Conservation (phyloP, 2,797 vertebrate genomes). For the Arnoldichthys spilopterus region DNA sequence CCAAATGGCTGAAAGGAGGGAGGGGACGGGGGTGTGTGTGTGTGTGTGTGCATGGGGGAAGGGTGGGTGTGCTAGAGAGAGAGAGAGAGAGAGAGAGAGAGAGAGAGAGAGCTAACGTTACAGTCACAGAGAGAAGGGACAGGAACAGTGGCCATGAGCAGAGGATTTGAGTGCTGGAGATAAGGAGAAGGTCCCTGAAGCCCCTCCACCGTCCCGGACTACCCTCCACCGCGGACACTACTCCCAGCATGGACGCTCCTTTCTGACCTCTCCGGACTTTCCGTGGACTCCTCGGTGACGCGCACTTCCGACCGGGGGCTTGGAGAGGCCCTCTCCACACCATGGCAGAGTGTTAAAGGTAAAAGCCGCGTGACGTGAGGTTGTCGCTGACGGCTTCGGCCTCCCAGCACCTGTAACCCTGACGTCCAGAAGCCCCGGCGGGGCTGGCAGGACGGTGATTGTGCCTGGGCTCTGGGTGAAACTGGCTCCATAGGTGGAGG, state of each 20-base stretch:
- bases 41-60: slow-evolving; percentile 62
- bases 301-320: not conserved
- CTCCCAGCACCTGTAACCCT: slow-evolving; percentile 68
- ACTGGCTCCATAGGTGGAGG: too few relatives aligned
- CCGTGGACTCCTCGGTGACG: not conserved
- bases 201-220: too few relatives aligned
- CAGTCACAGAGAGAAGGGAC: slow-evolving; percentile 21
- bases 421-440: not conserved
- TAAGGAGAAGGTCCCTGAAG: too few relatives aligned
- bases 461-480: too few relatives aligned
- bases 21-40: slow-evolving; percentile 79
- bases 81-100: slow-evolving; percentile 63
- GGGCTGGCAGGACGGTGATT: too few relatives aligned
- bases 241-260: not conserved
- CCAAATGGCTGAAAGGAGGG: slow-evolving; percentile 93
- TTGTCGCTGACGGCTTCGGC: slow-evolving; percentile 70
- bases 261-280: not conserved
- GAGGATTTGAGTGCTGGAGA: slow-evolving; percentile 12
- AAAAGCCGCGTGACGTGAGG: slow-evolving; percentile 60
- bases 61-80: slow-evolving; percentile 61
- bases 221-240: too few relatives aligned
- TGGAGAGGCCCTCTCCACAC: slow-evolving; percentile 21
- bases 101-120: slow-evolving; percentile 58
- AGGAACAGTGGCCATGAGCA: slow-evolving; percentile 16
- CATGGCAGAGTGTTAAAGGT: slow-evolving; percentile 72